Percentiles rank a stretch among this genome's conserved stretches.
Evolutionary conservation across 2,888 invertebrate genomes (phyloP).

Genomic region (Andrena bicolor): DNA sequence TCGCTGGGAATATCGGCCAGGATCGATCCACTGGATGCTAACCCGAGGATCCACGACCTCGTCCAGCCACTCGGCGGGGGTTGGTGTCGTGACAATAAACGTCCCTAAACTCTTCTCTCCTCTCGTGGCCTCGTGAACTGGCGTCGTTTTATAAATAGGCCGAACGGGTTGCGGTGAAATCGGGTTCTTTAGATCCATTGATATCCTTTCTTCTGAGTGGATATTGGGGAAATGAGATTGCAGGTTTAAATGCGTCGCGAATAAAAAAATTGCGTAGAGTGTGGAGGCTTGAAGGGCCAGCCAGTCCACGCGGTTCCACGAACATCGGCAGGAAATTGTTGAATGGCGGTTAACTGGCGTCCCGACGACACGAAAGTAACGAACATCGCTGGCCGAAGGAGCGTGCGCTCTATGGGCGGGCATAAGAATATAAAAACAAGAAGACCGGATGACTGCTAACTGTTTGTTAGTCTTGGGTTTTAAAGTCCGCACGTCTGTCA

Average conservation of each 20-base stretch:
- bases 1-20: slow-evolving; percentile 48
- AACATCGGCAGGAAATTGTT: slow-evolving; percentile 52
- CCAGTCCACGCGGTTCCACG: slow-evolving; percentile 41
- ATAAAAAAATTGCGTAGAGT: background rate
- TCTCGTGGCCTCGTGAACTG: background rate
- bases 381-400: slow-evolving; percentile 37
- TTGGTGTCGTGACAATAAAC: slow-evolving; percentile 1
- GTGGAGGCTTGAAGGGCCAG: background rate
- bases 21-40: background rate
- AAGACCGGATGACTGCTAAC: slow-evolving; percentile 85
- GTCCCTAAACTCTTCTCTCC: slow-evolving; percentile 8
- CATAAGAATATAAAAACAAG: slow-evolving; percentile 84
- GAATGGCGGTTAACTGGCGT: slow-evolving; percentile 50
- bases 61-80: slow-evolving; percentile 15
- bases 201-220: background rate
- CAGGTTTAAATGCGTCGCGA: background rate
- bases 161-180: background rate
- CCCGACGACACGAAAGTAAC: slow-evolving; percentile 69
- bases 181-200: background rate
- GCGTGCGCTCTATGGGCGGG: slow-evolving; percentile 71
- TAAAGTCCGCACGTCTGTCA: slow-evolving; percentile 85
- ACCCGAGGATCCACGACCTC: background rate
- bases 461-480: slow-evolving; percentile 85
- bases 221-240: background rate
- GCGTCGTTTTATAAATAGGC: slow-evolving; percentile 30